Evolutionary conservation across 2,888 invertebrate species (phyloP).

Genomic region (Agonum fuliginosum): DNA sequence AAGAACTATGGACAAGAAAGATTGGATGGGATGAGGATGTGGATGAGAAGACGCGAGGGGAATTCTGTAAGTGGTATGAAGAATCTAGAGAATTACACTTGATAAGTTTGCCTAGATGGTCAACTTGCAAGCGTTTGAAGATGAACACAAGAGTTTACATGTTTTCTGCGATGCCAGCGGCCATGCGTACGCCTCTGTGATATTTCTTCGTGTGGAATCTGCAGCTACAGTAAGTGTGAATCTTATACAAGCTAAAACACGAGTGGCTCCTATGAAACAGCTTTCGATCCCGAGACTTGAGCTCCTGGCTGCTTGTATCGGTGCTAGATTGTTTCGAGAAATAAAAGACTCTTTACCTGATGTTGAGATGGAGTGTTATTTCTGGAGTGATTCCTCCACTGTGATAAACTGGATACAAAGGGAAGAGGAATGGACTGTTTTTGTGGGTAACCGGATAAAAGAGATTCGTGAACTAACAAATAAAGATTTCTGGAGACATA

Average conservation of each 20-base stretch:
- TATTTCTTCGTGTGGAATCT: conserved; percentile 62
- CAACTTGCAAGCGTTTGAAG: too few species aligned
- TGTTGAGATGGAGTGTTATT: conserved; percentile 58
- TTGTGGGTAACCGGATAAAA: conserved; percentile 64
- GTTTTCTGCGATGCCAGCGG: too few species aligned
- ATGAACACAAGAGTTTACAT: too few species aligned
- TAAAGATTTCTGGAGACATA: conserved; percentile 63
- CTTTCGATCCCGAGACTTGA: conserved; percentile 66
- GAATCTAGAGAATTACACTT: too few species aligned
- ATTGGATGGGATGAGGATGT: too few species aligned
- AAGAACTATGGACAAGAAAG: too few species aligned
- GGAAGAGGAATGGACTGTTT: conserved; percentile 63
- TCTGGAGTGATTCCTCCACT: conserved; percentile 65
- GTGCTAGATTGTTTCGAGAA: conserved; percentile 61
- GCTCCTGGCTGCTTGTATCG: conserved; percentile 66
- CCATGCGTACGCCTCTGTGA: too few species aligned
- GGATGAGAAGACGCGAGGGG: too few species aligned
- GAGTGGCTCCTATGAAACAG: conserved; percentile 65
- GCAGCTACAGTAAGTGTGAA: conserved; percentile 62
- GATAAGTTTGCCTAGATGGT: too few species aligned
- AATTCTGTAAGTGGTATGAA: too few species aligned
- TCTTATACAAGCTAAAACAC: conserved; percentile 64
- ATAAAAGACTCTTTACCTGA: conserved; percentile 58
- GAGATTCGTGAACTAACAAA: conserved; percentile 64
- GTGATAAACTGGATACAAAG: conserved; percentile 64